Base-by-base conservation (phyloP, 2,888 invertebrate genomes). In the Drosophila tripunctata region DNA sequence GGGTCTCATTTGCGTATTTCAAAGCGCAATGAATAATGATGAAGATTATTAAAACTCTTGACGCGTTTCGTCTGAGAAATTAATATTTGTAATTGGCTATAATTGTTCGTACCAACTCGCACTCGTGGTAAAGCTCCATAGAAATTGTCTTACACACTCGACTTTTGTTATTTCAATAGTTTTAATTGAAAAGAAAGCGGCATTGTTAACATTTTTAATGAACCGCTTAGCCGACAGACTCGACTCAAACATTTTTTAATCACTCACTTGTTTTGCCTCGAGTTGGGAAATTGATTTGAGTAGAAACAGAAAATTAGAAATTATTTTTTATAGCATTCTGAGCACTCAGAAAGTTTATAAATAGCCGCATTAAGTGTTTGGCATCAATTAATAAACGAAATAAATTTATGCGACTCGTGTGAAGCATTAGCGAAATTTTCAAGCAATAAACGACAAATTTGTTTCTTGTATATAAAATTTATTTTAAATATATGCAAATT, bases 161-260 rank as follows among this genome's bases (percentile, higher is more conserved):
- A 30, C 50, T 65, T 56, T 73, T 62, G 65, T 67, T 67, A 66
- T 82, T 87, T 69, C 51, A 75, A 63, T 69, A 61, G 36, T 58
- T 87, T 85, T 87, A 86, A 87, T 87, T 87, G 86, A 83, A 87
- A 87, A 79, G 88, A 87, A 83, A 83, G 86, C 86, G 66, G 52
- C 45, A 57, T 48, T 69, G 58, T 60, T 38, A 63, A 8, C 27
- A 60, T 33, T 56, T 54, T 63, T 69, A 78, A 82, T 79, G 86
- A 81, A 76, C 64, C 62, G 71, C 68, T 68, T 48, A 75, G 66
- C 76, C 72, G 82, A 65, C 58, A 68, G 66, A 52, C 45, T 31
- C 54, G n/a, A n/a, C n/a, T n/a, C n/a, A n/a, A 24, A 75, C 78
- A 61, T 58, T 51, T 44, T 62, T 73, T 78, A 81, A 87, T 78